Percentiles rank a stretch among this genome's conserved stretches.
phyloP scores from a whole-genome alignment of 2,888 invertebrate genomes.

The Chironomus tentans region DNA sequence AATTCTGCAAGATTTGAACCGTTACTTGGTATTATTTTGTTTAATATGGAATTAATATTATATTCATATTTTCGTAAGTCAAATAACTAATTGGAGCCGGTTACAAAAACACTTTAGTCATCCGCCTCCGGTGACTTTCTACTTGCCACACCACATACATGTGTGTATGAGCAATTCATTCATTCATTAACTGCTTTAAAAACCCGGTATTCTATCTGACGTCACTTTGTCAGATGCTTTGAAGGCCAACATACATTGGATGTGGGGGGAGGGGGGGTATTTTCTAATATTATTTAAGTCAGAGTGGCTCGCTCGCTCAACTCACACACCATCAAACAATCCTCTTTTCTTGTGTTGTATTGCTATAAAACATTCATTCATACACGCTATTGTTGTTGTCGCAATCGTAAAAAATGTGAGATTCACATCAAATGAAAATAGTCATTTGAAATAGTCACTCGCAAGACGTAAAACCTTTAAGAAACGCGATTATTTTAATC shows the following conservation, averaged over 20 bases:
- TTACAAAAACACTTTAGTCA: too few species aligned
- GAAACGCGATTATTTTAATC: background rate
- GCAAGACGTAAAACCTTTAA: background rate
- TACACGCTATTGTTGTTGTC: conserved; percentile 10
- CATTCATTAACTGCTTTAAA: background rate
- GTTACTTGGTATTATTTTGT: too few species aligned
- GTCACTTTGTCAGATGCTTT: background rate
- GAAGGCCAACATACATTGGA: background rate
- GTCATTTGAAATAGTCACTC: conserved; percentile 4
- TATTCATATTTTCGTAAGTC: too few species aligned
- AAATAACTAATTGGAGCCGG: too few species aligned
- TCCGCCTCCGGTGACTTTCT: too few species aligned
- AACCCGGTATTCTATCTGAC: conserved; percentile 2
- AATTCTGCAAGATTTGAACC: too few species aligned
- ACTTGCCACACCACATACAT: too few species aligned
- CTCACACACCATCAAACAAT: background rate
- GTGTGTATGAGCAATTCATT: background rate
- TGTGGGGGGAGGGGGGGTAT: background rate
- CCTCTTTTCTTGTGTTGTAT: background rate
- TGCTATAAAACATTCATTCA: background rate
- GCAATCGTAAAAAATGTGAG: conserved; percentile 17
- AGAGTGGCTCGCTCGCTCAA: background rate
- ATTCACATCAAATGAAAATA: conserved; percentile 19
- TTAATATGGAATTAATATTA: too few species aligned
- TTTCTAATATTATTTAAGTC: background rate